Evolutionary conservation across 2,797 vertebrate genomes (phyloP), one percentile per base, ranked within the genome.

Genomic region (Paramormyrops hopkinsi): DNA sequence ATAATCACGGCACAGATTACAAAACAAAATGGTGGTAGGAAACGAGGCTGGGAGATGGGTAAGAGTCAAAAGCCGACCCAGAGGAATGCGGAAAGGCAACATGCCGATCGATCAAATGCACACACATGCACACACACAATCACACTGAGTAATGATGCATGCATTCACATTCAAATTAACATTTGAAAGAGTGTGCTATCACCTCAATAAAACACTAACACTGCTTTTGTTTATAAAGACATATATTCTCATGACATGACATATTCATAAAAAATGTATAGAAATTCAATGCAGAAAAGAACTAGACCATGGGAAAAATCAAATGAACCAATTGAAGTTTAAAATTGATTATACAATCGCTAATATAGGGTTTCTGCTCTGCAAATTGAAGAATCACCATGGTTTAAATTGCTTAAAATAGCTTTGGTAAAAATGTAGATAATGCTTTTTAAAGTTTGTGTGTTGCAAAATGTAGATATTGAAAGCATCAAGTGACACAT

Each of bases 1-100:
- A 37, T 17, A 73, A 37, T 69, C 9, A 12, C 1, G 12, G 29
- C 37, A 41, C 41, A 44, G 73, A 44, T 44, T 19, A 48, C 19
- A 50, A 48, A 48, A 29, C 41, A 84, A 51, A 44, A 84, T 65
- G 86, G 54, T 33, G 9, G 4, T 29, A 29, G 56, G 51, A 89
- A 17, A 53, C 2, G 12, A 37, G 17, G 53, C 56, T 33, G 53
- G 51, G 14, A 56, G 14, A 79, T 29, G 33, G n/a, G 3, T n/a
- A 51, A 29, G n/a, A 86, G 22, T 44, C 4, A 69, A 88, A 88
- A 22, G 41, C 41, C 29, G n/a, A 17, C 19, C 51, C 8, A 9
- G 86, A 91, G 37, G 91, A 93, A 94, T 93, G 92, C 22, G 85
- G 90, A 91, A 33, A 51, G 33, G 14, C 91, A 89, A 51, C 50